Conservation (phyloP, 92 coral and sea anemone genomes). For the Muricea muricata region DNA sequence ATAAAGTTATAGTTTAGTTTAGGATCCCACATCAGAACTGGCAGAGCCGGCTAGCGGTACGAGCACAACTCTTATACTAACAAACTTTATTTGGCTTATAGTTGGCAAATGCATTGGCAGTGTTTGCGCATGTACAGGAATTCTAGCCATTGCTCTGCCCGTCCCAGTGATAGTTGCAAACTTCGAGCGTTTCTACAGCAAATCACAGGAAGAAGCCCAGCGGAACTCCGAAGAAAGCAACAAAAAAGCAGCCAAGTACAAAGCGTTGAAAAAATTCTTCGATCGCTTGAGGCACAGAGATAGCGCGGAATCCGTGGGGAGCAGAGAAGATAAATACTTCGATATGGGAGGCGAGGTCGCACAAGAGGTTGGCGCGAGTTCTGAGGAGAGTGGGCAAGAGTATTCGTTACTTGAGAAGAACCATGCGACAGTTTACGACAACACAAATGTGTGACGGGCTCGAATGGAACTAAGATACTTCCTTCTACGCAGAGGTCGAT, state of each 20-base stretch:
- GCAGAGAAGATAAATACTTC: neutral
- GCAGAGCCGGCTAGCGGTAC: too few relatives aligned
- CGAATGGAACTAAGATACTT: neutral
- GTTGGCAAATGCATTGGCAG: constrained; percentile 34
- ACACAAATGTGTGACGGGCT: too few relatives aligned
- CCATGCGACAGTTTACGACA: too few relatives aligned
- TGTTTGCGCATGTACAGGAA: constrained; percentile 43
- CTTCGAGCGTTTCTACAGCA: constrained; percentile 38
- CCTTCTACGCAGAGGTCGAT: too few relatives aligned
- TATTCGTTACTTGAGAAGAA: neutral
- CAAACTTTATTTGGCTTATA: neutral
- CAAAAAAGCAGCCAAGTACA: constrained; percentile 36
- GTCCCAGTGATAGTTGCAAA: constrained; percentile 44
- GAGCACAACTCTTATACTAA: too few relatives aligned
- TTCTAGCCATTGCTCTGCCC: constrained; percentile 32
- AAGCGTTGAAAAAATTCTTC: constrained; percentile 35
- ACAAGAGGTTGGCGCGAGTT: neutral
- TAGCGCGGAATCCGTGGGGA: neutral
- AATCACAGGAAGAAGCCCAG: constrained; percentile 9
- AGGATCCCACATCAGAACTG: neutral
- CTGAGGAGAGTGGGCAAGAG: constrained; percentile 2
- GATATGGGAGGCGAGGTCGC: constrained; percentile 28
- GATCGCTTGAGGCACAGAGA: neutral
- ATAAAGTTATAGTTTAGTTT: neutral
- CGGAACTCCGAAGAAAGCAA: neutral